Base-by-base conservation (phyloP, 92 coral and sea anemone species). In the Plumapathes pennacea region DNA sequence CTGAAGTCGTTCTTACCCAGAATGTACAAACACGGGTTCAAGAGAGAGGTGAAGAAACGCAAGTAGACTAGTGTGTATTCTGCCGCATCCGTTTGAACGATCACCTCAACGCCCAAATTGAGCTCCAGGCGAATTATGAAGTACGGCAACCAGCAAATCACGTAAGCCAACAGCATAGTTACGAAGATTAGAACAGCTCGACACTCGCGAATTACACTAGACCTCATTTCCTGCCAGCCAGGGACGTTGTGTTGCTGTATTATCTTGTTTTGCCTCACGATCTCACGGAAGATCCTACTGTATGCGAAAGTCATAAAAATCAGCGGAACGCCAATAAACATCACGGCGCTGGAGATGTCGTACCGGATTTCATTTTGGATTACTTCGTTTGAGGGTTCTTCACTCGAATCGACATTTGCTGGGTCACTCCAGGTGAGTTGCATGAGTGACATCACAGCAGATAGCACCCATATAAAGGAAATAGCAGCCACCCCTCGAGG, bases 1-100 rank as follows among this genome's bases (percentile, higher is more conserved):
- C 95, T 58, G 64, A 82, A 86, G 65, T 86, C 95, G 13, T 71
- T 71, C 24, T 86, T 86, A 20, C 95, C 95, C 46, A 86, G 73
- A 14, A 86, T 86, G 46, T 86, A 86, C 36, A 86, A 31, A 25
- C 88, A 55, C 12, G 95, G 95, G 50, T 86, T 86, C 23, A 84
- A 26, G 33, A 86, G 55, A 9, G 95, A 86, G 2, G 85, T 84
- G 13, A 79, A 56, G 37, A 57, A 86, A n/a, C 85, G 50, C 36
- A 86, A 15, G 52, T 74, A 76, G 8, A 62, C 28, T 10, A 78
- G 21, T 23, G 63, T 10, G n/a, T n/a, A n/a, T n/a, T n/a, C n/a
- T n/a, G n/a, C n/a, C n/a, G 20, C 47, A 61, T 23, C 13, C 11
- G 17, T 25, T 33, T 22, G 30, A 20, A 6, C 6, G 28, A 1